These are phyloP conservation scores for Brachionus manjavacas DNA, from an alignment of 1,140 invertebrate genomes.

Conservation along the genomic window DNA sequence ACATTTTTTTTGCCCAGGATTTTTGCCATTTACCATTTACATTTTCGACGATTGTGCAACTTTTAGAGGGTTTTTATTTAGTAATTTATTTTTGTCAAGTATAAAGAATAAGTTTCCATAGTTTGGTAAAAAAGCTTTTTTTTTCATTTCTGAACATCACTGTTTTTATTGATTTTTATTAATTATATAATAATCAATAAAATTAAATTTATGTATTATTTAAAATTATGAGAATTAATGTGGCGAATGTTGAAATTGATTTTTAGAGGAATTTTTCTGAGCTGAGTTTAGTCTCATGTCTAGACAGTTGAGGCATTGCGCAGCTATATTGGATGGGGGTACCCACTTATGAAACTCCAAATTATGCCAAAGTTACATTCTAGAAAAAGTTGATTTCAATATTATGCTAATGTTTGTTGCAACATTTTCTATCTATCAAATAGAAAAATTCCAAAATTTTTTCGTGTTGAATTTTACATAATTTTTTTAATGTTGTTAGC, in stretches of 20 bases:
- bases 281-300: background rate
- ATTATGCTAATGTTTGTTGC: constrained; percentile 21
- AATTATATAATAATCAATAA: background rate
- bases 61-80: background rate
- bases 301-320: background rate
- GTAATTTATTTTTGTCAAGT: background rate
- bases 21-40: background rate
- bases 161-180: constrained; percentile 1
- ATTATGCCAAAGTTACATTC: constrained; percentile 14
- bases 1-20: background rate
- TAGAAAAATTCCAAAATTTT: constrained; percentile 4
- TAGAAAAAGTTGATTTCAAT: background rate
- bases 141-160: background rate
- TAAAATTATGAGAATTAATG: background rate
- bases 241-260: background rate
- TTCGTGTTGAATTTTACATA: constrained; percentile 34
- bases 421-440: background rate
- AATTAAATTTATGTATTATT: background rate
- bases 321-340: background rate
- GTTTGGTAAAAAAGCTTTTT: background rate
- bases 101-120: background rate
- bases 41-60: background rate
- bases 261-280: background rate
- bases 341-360: background rate
- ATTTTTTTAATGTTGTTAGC: constrained; percentile 18